Evolutionary conservation across 2,888 invertebrate genomes (phyloP), one percentile per base, ranked within the genome.

Genomic region (Cryptus viduatorius): DNA sequence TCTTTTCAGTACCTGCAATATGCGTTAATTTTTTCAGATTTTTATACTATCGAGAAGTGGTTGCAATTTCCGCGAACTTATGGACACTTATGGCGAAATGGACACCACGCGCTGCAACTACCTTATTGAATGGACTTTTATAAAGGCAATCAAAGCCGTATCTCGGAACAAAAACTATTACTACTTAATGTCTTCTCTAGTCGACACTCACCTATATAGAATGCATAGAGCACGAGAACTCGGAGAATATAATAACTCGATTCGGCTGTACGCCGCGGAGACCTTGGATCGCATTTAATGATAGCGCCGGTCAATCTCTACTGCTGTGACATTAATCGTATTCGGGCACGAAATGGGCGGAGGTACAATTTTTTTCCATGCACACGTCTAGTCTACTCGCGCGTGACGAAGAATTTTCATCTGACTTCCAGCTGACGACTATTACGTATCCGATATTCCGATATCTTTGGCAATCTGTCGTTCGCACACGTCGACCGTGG

Each of bases 211-310:
- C 24, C 31, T 59, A 29, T 16, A 24, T 3, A 10, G 5, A 29
- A 31, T 37, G 16, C 73, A 61, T n/a, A 16, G 61, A 29, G 12
- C 4, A 24, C 31, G 31, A 5, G 14, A 31, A 10, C 29, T 31
- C 31, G 14, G 29, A 48, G 16, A 75, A 64, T 75, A 50, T 31
- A 37, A 29, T 16, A 73, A 29, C 29, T 48, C 8, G 19, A 16
- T 29, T 61, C 29, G 59, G 65, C 67, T 67, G 68, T n/a, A 61
- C 71, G 48, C 37, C 53, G 68, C 10, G 48, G 73, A 61, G 59
- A 75, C 84, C 84, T 84, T 84, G 81, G 56, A 75, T 84, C 56
- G 19, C 53, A 48, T 56, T 48, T 65, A 78, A 84, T 69, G 78
- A 73, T 81, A 84, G 81, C 59, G 65, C 69, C 77, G 42, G 77